These are phyloP conservation scores for Jacana jacana DNA, from an alignment of 2,113 vertebrate species.

Conservation along the genomic window DNA sequence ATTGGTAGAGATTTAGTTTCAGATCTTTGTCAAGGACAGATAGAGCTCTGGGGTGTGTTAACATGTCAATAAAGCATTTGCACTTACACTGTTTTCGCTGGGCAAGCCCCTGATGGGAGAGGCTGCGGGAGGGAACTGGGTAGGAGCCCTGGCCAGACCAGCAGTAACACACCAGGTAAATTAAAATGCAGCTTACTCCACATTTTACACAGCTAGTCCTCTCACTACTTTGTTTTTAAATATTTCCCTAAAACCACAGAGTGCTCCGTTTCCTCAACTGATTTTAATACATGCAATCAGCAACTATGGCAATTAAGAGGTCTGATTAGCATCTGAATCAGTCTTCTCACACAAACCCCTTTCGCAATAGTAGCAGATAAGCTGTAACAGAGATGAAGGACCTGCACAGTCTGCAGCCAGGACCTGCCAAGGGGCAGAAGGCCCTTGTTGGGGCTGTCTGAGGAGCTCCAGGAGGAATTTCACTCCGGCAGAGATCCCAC, in stretches of 20 bases:
- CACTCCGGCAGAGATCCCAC: neutral
- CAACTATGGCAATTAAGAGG: slow-evolving; percentile 63
- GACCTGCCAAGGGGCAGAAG: neutral
- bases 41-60: neutral
- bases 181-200: neutral
- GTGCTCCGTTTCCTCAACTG: slow-evolving; percentile 62
- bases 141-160: neutral
- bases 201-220: neutral
- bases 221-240: slow-evolving; percentile 61
- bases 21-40: neutral
- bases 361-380: slow-evolving; percentile 34
- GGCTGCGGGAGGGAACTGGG: neutral
- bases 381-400: neutral
- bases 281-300: slow-evolving; percentile 73
- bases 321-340: slow-evolving; percentile 69
- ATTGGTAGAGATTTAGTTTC: neutral
- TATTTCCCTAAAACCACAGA: slow-evolving; percentile 47
- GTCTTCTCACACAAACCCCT: slow-evolving; percentile 34
- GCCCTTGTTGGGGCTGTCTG: neutral
- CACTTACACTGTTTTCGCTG: rapidly evolving
- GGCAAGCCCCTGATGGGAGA: neutral
- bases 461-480: neutral
- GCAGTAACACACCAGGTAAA: neutral
- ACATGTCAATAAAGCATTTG: neutral
- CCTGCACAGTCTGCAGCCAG: neutral